Percentiles rank a stretch among this genome's conserved stretches.
Conservation (phyloP, 2,797 vertebrate species). For the Podarcis lilfordi region DNA sequence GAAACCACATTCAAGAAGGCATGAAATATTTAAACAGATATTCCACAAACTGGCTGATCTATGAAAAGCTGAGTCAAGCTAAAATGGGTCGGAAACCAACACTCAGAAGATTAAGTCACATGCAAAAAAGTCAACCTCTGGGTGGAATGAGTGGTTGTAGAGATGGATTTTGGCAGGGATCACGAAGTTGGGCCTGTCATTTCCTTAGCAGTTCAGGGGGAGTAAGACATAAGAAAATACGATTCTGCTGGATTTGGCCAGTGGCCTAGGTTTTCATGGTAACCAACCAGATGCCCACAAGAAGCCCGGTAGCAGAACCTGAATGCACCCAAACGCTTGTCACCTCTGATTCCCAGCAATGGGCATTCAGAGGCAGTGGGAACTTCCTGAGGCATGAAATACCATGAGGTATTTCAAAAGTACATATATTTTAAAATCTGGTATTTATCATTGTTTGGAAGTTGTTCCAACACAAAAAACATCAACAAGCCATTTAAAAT, state of each 20-base stretch:
- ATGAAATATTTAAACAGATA: not conserved
- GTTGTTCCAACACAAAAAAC: constrained; percentile 1
- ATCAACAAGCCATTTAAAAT: constrained; percentile 30
- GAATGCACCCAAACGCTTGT: too few species aligned
- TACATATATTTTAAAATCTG: constrained; percentile 3
- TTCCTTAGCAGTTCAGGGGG: not conserved
- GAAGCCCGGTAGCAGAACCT: too few species aligned
- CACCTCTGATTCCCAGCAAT: too few species aligned
- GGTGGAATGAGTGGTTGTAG: not conserved
- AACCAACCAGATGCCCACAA: too few species aligned
- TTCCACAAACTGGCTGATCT: too few species aligned
- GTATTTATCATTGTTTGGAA: constrained; percentile 5
- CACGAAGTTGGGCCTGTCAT: not conserved
- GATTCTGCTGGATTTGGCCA: too few species aligned
- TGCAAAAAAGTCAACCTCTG: not conserved
- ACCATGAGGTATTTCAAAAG: not conserved
- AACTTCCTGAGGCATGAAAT: not conserved
- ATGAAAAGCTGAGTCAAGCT: too few species aligned
- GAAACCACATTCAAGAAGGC: too few species aligned
- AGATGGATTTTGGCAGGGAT: not conserved
- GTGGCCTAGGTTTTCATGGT: too few species aligned
- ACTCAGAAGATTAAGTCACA: not conserved
- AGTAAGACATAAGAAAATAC: not conserved
- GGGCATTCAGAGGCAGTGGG: too few species aligned
- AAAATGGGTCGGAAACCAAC: not conserved